Base-by-base conservation (phyloP, 2,888 invertebrate genomes). In the Tachina fera region DNA sequence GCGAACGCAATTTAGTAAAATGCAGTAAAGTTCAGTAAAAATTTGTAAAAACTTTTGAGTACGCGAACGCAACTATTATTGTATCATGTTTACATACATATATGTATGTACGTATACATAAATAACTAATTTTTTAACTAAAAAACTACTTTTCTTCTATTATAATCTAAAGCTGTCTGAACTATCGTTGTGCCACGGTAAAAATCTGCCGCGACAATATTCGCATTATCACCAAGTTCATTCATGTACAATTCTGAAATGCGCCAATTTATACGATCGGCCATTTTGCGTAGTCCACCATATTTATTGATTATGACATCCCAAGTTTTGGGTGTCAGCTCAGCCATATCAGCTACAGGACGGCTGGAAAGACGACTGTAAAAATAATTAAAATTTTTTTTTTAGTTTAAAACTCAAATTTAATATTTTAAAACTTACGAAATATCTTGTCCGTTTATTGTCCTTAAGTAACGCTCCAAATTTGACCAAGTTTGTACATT, bases 281-380 rank as follows among this genome's bases (percentile, higher is more conserved):
- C 95, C 93, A 96, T 93, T 90, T 94, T 93, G 11, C 95, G 93
- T 43, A 96, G 91, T 47, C 95, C 95, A 47, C 94, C 95, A 9
- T 93, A 93, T 74, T 93, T 93, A 87, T 95, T 93, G 49, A 94
- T 92, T 45, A 95, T 92, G 4, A 95, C 93, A 87, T 94, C 95
- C 90, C 94, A 92, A 0, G 94, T 92, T 88, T 94, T 94, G 0
- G 95, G 95, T 0, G 96, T 96, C 61, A 96, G 89, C 91, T 96
- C 95, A 0, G 95, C 95, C 96, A 96, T 96, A 76, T 95, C 94
- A 22, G 95, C 94, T 88, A 94, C 93, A 1, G 94, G 93, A 9
- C 92, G 90, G 60, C 91, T 92, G 1, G 90, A 91, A 31, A 91
- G 89, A 9, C 91, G 88, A 19, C 91, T 92, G 76, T 47, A 45